A percentile compares a stretch with the other conserved stretches of the same genome.
phyloP scores from a whole-genome alignment of 2,888 invertebrate species.

The Tromatobia lineatoria region DNA sequence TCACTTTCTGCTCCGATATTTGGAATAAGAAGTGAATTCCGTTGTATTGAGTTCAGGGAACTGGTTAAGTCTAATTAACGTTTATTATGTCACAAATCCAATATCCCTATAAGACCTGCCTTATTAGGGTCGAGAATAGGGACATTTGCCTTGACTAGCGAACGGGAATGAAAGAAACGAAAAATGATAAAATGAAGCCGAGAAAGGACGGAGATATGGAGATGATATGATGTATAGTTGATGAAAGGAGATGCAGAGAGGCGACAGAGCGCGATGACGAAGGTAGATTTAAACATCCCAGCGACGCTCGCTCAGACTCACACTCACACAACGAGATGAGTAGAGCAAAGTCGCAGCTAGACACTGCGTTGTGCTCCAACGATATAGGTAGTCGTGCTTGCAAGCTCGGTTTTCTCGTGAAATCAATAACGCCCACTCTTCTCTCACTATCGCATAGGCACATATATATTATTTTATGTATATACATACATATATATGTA shows the following conservation, averaged over 20 bases:
- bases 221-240: constrained; percentile 39
- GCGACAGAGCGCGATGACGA: constrained; percentile 53
- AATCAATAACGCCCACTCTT: constrained; percentile 67
- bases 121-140: no score
- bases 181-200: background rate
- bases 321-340: constrained; percentile 41
- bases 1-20: no score
- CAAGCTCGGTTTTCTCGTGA: constrained; percentile 59
- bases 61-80: no score
- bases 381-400: constrained; percentile 43
- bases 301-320: constrained; percentile 4
- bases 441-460: constrained; percentile 35
- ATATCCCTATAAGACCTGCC: no score
- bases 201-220: constrained; percentile 17
- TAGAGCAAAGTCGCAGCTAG: constrained; percentile 59
- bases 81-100: no score
- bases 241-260: constrained; percentile 39
- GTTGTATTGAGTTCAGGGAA: no score
- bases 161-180: background rate
- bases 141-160: background rate
- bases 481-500: background rate
- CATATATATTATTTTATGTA: constrained; percentile 5
- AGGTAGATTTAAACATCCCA: constrained; percentile 57
- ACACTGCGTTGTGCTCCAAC: constrained; percentile 37
- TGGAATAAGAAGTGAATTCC: no score